Conservation (phyloP, 2,797 vertebrate genomes). For the Chelonia mydas region DNA sequence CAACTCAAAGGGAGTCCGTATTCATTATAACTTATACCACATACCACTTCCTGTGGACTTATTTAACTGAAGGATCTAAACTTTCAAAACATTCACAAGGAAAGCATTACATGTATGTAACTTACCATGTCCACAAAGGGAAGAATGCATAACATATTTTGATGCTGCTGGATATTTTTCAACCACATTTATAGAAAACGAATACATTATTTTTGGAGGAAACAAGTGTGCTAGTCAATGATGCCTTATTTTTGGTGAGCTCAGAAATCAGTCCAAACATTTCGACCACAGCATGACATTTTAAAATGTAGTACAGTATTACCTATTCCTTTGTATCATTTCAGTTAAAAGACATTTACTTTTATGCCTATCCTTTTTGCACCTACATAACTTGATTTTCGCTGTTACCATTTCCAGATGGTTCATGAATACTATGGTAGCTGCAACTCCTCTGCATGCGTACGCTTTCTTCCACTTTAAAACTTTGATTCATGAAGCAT, state of each 20-base stretch:
- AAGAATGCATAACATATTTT: neutral
- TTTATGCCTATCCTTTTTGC: neutral
- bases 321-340: neutral
- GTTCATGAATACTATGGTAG: neutral
- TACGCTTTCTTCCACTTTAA: neutral
- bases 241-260: neutral
- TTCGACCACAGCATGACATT: neutral
- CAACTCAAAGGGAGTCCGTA: conserved; percentile 44
- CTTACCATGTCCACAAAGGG: neutral
- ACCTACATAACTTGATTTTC: neutral
- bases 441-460: accelerated
- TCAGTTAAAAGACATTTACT: neutral
- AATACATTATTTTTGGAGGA: neutral
- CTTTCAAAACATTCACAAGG: neutral
- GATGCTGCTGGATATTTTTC: neutral
- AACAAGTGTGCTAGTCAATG: neutral
- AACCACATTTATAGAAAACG: neutral
- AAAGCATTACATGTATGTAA: conserved; percentile 13
- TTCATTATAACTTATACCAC: conserved; percentile 19
- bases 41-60: neutral
- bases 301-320: neutral
- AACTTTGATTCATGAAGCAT: neutral
- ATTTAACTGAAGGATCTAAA: neutral
- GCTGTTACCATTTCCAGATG: neutral
- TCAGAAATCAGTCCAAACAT: neutral